Evolutionary conservation across 2,888 invertebrate genomes (phyloP), one percentile per base, ranked within the genome.

Genomic region (Chymomyza procnemis): DNA sequence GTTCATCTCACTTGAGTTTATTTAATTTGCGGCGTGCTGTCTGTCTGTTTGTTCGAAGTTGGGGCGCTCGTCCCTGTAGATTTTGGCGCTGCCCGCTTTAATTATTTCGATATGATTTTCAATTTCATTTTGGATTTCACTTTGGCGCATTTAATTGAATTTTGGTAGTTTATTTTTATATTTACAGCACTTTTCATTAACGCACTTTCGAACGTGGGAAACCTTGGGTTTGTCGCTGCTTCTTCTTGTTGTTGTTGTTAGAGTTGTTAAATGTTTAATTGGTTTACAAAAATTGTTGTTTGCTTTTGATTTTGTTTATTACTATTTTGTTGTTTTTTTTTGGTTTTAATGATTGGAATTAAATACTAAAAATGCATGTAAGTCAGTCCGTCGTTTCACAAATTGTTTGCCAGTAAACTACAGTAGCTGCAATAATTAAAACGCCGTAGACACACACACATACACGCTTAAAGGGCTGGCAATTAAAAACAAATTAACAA

Each of bases 321-420:
- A 18, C 9, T 55, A 48, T 69, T 66, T 57, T 65, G 69, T 73
- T 50, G 12, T 64, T 60, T 65, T 50, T 67, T 67, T 64, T 63
- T 30, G 47, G 67, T 69, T 59, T 69, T 26, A 18, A 30, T 74
- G 74, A 46, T 62, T 26, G 26, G 57, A 69, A 55, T 75, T 81
- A 81, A 85, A 71, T 81, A 87, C 81, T 81, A 81, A 84, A 84
- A 84, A 84, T 84, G 83, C 83, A 88, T 88, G 82, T 85, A 87
- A 84, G 83, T 84, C 83, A 84, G 83, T 84, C 83, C 83, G 83
- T 84, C 88, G 88, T 87, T 84, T 88, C 88, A 88, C 88, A 87
- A 84, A 81, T 81, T 78, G 73, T 80, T 75, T 75, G 81, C 81
- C 73, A 73, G 76, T 79, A 66, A 80, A 75, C 75, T 78, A 26